Base-by-base conservation (phyloP, 2,113 vertebrate species). In the Tetraodon nigroviridis region DNA sequence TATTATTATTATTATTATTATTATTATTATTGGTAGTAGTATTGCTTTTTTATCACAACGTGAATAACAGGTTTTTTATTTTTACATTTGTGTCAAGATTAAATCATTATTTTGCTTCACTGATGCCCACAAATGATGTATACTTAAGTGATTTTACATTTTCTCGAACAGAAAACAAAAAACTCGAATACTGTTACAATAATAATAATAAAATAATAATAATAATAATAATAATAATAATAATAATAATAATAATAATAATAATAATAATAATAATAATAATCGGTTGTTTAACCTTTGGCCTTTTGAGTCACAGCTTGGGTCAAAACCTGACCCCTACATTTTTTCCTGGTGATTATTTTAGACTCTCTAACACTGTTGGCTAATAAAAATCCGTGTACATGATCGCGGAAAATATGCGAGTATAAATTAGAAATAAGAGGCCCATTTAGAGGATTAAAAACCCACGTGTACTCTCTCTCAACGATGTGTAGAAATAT, bases 371-470 rank as follows among this genome's bases (percentile, higher is more conserved):
- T 21, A 12, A 4, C 48, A 5, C 20, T 11, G 48, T 61, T 49
- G 53, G 61, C 65, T 47, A 32, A 67, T 75, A 58, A 74, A 37
- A 81, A 58, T 5, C 42, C 45, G 41, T 58, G 55, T 56, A 37
- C 40, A 61, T 50, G 62, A 80, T 76, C 58, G 41, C 51, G 29
- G 55, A 13, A 51, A 60, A 78, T 62, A 72, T 22, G 40, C 7
- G 19, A 52, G 11, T 58, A 21, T 79, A 77, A 82, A 80, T 74
- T 71, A 71, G 59, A 80, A 51, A 64, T 65, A 16, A 51, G 47
- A 70, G 60, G 58, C 41, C 49, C 77, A 76, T 77, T 86, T 82
- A 18, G 50, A 51, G 71, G 60, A 75, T 80, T 79, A 73, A 69
- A 79, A 68, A 55, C 1, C 1, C 64, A 44, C 41, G 75, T 51